Conservation (phyloP, 2,113 vertebrate species). For the Microcebus murinus region DNA sequence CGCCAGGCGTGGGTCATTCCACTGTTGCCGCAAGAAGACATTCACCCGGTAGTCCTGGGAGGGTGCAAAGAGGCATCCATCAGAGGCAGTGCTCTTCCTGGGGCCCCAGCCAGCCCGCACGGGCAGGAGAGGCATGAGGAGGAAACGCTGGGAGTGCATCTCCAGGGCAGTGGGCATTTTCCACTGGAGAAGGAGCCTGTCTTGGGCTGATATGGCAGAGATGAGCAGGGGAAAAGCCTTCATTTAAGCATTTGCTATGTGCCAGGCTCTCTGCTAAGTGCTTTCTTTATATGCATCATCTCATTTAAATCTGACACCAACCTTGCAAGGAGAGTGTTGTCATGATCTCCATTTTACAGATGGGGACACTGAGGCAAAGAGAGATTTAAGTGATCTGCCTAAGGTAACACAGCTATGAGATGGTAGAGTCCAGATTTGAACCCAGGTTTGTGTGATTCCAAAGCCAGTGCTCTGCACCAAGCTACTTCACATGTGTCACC, state of each 20-base stretch:
- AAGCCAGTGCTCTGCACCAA: background rate
- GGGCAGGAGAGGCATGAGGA: background rate
- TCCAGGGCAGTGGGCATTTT: slow-evolving; percentile 33
- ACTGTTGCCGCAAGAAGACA: slow-evolving; percentile 94
- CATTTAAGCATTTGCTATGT: slow-evolving; percentile 13
- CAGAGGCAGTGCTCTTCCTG: background rate
- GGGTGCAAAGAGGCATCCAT: background rate
- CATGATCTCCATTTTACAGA: slow-evolving; percentile 28
- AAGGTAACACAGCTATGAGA: background rate
- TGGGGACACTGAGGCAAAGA: background rate
- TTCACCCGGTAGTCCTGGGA: slow-evolving; percentile 94
- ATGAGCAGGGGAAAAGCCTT: slow-evolving; percentile 2
- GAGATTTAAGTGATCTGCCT: background rate
- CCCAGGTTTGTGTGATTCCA: slow-evolving; percentile 10
- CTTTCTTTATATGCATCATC: background rate
- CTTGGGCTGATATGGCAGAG: slow-evolving; percentile 5
- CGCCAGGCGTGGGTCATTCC: slow-evolving; percentile 95
- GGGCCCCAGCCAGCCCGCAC: background rate
- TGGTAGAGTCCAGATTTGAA: slow-evolving; percentile 13
- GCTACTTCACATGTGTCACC: background rate
- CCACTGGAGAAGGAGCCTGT: background rate
- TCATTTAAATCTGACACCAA: slow-evolving; percentile 38
- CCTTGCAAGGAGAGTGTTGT: background rate
- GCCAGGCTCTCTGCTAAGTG: background rate
- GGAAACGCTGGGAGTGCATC: background rate